Base-by-base conservation (phyloP, 1,140 invertebrate species). In the Zophobas atratus region DNA sequence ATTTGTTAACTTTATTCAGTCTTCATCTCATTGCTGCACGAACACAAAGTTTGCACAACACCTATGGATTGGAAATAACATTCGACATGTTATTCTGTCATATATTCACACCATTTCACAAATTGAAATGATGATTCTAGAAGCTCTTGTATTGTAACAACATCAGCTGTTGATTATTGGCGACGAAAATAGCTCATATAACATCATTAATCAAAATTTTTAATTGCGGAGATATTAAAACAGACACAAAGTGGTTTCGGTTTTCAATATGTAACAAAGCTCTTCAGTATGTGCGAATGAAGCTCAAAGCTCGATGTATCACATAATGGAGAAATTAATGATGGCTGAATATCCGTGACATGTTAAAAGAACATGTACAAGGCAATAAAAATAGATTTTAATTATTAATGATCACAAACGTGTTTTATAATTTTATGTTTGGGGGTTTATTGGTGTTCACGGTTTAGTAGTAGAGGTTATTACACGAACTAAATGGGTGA, bases 241-340 rank as follows among this genome's bases (percentile, higher is more conserved):
- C 36, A 73, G 49, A 56, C 70, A 38, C 33, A 33, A 35, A 48
- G 35, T 73, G 46, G 71, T 73, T 73, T 73, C 46, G 56, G 38
- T 73, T 73, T 73, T 53, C 60, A 67, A 67, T 43, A 67, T 67
- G 60, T 41, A 67, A 67, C 60, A 67, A 67, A 32, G 60, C n/a
- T 41, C 60, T 56, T 56, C 71, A 49, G 36, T 56, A 73, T 39
- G 46, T 72, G 34, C n/a, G 49, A 51, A 35, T 35, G 36, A 53
- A 72, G 70, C 46, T 53, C 70, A 35, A 73, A 53, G 49, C 36
- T 73, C 41, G 41, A 32, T 41, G 71, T 56, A 49, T 49, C 55
- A 34, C 5, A 73, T 73, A 73, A 73, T 73, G 20, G 71, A 55
- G 33, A 73, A 73, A 73, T 73, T 73, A 73, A 73, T 73, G 71